Evolutionary conservation across 2,113 vertebrate genomes (phyloP).

Genomic region (Columba livia): DNA sequence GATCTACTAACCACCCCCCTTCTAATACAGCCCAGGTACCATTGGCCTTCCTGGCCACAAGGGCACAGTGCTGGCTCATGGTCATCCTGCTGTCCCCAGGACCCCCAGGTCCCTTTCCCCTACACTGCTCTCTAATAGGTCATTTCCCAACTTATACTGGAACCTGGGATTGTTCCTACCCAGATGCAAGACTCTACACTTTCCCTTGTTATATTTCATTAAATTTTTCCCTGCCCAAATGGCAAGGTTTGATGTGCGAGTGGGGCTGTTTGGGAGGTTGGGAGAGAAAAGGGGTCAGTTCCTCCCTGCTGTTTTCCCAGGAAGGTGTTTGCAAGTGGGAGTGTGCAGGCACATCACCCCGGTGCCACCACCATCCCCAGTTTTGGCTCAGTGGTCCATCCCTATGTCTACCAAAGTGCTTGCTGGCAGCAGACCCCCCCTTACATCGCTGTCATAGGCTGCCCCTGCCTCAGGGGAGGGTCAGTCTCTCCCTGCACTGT

Average conservation of each 20-base stretch:
- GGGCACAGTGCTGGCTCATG: too few relatives aligned
- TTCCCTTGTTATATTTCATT: too few relatives aligned
- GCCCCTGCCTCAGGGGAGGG: accelerated
- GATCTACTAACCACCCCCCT: too few relatives aligned
- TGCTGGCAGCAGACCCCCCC: neutral
- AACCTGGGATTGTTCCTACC: too few relatives aligned
- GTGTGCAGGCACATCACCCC: accelerated
- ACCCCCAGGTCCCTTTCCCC: too few relatives aligned
- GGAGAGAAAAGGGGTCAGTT: accelerated
- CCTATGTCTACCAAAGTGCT: neutral
- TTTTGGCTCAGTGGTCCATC: neutral
- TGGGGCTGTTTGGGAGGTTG: accelerated
- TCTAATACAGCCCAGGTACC: too few relatives aligned
- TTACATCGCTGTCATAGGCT: accelerated
- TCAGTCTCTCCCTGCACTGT: neutral
- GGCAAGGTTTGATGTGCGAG: accelerated
- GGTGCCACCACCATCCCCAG: neutral
- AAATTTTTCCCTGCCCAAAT: too few relatives aligned
- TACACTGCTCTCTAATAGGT: too few relatives aligned
- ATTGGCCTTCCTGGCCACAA: too few relatives aligned
- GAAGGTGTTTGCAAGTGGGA: neutral
- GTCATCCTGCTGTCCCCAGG: too few relatives aligned
- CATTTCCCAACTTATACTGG: too few relatives aligned
- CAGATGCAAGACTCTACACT: too few relatives aligned
- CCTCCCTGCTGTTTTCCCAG: accelerated